These are phyloP conservation scores for Vanessa tameamea DNA, from an alignment of 1,140 invertebrate genomes.

Conservation along the genomic window DNA sequence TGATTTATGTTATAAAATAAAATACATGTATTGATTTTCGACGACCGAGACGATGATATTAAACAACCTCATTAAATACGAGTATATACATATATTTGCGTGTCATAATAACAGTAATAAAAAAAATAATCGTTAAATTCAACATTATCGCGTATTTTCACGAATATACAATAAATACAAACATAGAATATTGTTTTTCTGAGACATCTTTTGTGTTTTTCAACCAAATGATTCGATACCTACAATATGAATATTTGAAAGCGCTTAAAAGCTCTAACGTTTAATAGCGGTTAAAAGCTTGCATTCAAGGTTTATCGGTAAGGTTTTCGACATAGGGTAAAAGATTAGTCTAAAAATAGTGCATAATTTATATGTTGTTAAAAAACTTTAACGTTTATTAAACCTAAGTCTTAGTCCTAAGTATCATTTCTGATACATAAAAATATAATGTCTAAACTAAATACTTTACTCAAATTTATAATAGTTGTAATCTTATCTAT, in stretches of 20 bases:
- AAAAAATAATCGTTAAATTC: no score
- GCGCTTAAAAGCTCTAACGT: conserved; percentile 17
- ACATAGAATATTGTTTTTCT: background rate
- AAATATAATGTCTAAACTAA: background rate
- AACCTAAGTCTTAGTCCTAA: background rate
- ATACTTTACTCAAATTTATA: background rate
- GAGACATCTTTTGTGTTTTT: background rate
- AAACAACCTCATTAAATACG: no score
- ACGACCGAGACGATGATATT: no score
- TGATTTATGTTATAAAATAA: no score
- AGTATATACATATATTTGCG: no score
- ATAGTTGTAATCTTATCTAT: no score
- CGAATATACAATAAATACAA: background rate
- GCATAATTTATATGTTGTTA: background rate
- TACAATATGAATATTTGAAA: conserved; percentile 2
- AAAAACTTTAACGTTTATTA: background rate
- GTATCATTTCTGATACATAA: background rate
- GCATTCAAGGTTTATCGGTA: conserved; percentile 9
- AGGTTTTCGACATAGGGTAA: conserved; percentile 4
- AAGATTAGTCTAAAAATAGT: background rate
- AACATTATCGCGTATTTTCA: no score
- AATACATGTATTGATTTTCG: no score
- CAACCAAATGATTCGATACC: background rate
- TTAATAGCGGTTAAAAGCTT: conserved; percentile 24
- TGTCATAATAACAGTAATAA: no score